Evolutionary conservation across 2,888 invertebrate genomes (phyloP).

Genomic region (Rhyacophila evoluta): DNA sequence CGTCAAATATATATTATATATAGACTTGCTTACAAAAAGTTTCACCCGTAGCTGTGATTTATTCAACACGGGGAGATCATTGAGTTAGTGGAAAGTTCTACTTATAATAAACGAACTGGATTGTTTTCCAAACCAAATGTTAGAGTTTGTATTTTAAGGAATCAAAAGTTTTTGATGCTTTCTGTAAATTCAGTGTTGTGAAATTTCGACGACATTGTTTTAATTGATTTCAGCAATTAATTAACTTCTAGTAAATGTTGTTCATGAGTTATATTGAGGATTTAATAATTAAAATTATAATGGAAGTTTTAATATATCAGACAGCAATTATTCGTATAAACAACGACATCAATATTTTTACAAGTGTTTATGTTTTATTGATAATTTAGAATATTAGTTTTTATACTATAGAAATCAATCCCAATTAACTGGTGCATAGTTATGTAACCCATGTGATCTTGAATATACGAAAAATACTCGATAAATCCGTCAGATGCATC

Average conservation of each 20-base stretch:
- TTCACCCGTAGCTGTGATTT: constrained; percentile 4
- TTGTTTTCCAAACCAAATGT: constrained; percentile 9
- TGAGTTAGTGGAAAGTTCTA: constrained; percentile 1
- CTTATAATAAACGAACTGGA: background rate
- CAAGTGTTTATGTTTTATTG: too few species aligned
- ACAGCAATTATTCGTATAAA: too few species aligned
- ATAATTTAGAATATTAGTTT: too few species aligned
- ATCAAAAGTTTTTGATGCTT: background rate
- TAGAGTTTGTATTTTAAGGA: background rate
- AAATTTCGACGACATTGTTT: background rate
- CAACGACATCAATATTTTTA: too few species aligned
- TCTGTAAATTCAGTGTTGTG: background rate
- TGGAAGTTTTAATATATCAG: too few species aligned
- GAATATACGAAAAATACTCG: too few species aligned
- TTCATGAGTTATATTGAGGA: background rate
- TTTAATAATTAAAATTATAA: background rate
- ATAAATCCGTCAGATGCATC: too few species aligned
- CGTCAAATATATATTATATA: constrained; percentile 14
- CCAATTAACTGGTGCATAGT: too few species aligned
- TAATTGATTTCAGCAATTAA: background rate
- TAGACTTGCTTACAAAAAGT: background rate
- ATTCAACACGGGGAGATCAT: constrained; percentile 15
- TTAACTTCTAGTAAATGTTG: background rate
- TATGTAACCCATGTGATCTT: too few species aligned
- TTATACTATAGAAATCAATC: too few species aligned